Percentiles rank a stretch among this genome's conserved stretches.
Conservation (phyloP, 2,113 vertebrate species). For the Ranitomeya variabilis region DNA sequence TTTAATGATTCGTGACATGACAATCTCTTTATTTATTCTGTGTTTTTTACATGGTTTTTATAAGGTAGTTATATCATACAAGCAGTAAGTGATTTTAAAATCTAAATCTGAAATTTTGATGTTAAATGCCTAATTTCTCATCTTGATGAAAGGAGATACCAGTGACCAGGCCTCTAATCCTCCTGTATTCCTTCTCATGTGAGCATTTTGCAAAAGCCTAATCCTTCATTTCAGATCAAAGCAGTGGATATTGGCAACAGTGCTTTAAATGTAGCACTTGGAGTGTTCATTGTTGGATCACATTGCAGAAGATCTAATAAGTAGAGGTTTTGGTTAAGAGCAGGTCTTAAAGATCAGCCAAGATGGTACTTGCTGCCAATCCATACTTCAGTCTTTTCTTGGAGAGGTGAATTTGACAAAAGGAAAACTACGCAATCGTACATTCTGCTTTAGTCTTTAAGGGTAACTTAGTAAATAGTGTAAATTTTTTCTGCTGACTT, state of each 20-base stretch:
- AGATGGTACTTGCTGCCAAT: conserved; percentile 46
- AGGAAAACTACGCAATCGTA: conserved; percentile 17
- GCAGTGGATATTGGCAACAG: conserved; percentile 47
- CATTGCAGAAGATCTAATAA: conserved; percentile 52
- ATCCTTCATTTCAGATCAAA: conserved; percentile 56
- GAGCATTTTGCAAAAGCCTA: conserved; percentile 34
- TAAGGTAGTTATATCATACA: too few species aligned
- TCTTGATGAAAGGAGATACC: conserved; percentile 24
- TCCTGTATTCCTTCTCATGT: conserved; percentile 40
- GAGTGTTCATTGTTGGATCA: conserved; percentile 46
- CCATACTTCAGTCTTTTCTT: conserved; percentile 26
- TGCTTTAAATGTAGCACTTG: conserved; percentile 52
- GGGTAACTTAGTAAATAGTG: not conserved
- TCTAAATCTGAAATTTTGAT: too few species aligned
- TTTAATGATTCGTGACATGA: too few species aligned
- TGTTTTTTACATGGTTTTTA: too few species aligned
- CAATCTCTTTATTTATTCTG: too few species aligned
- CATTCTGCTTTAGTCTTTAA: conserved; percentile 4
- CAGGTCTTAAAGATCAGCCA: conserved; percentile 46
- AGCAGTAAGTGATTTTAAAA: too few species aligned
- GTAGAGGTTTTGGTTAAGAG: conserved; percentile 48
- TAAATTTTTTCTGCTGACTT: not conserved
- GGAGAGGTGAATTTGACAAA: conserved; percentile 33
- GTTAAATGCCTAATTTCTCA: conserved; percentile 16
- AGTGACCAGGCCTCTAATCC: conserved; percentile 46